These are phyloP conservation scores for Eleginops maclovinus DNA, from an alignment of 2,113 vertebrate genomes.

Conservation along the genomic window DNA sequence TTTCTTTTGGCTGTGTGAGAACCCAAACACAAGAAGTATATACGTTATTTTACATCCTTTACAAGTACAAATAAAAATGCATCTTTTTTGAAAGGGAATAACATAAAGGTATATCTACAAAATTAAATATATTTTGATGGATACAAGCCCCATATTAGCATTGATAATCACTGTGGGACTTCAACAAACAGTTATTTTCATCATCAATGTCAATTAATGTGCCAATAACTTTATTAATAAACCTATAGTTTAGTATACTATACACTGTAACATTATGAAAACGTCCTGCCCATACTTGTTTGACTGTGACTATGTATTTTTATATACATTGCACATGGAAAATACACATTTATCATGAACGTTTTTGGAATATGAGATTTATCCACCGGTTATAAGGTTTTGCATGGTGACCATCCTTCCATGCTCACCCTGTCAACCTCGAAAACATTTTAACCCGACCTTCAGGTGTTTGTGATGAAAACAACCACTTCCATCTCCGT, in stretches of 20 bases:
- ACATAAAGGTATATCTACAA: too few species aligned
- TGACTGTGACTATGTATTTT: not conserved
- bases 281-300: not conserved
- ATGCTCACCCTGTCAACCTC: conserved; percentile 37
- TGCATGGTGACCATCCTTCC: conserved; percentile 6
- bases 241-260: too few species aligned
- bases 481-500: conserved; percentile 30
- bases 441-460: conserved; percentile 42
- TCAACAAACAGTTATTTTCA: not conserved
- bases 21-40: too few species aligned
- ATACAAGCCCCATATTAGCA: too few species aligned
- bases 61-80: too few species aligned
- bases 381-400: not conserved
- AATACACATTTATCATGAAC: too few species aligned
- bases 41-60: too few species aligned
- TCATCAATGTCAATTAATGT: not conserved
- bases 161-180: not conserved
- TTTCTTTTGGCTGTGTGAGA: not conserved
- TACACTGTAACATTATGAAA: not conserved
- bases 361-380: not conserved
- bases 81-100: too few species aligned
- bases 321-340: not conserved
- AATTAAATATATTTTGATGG: too few species aligned
- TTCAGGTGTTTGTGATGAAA: conserved; percentile 53
- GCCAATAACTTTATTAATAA: not conserved